Evolutionary conservation across 2,888 invertebrate genomes (phyloP).

Genomic region (Drosophila kambysellisi): DNA sequence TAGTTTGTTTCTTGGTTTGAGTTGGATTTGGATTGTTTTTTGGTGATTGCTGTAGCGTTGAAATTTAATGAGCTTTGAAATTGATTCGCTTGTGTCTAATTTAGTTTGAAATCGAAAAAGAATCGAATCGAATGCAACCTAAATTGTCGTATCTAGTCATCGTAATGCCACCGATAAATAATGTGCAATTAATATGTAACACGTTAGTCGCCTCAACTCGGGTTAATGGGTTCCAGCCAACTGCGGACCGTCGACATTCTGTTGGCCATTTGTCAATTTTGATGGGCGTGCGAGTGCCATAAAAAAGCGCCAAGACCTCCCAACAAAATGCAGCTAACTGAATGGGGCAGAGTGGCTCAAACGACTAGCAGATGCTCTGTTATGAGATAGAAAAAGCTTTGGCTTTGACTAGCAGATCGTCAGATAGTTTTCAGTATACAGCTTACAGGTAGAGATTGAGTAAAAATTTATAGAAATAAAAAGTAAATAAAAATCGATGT

Average conservation of each 20-base stretch:
- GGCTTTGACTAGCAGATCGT: neutral
- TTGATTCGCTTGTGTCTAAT: constrained; percentile 65
- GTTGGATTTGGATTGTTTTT: neutral
- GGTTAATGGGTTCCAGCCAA: constrained; percentile 38
- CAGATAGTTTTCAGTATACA: neutral
- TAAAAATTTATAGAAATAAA: neutral
- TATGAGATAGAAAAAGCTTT: neutral
- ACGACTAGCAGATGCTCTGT: constrained; percentile 1
- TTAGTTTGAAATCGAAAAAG: constrained; percentile 57
- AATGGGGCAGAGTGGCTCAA: neutral
- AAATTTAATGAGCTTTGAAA: constrained; percentile 77
- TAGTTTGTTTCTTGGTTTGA: neutral
- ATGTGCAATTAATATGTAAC: constrained; percentile 81
- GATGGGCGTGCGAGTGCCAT: constrained; percentile 72
- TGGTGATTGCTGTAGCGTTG: constrained; percentile 12
- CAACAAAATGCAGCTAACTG: neutral
- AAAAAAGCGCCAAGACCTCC: constrained; percentile 57
- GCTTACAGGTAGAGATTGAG: neutral
- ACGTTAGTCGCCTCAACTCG: constrained; percentile 66
- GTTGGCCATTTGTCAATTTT: constrained; percentile 80
- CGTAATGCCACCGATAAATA: constrained; percentile 68
- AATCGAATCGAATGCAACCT: constrained; percentile 30
- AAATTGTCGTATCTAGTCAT: constrained; percentile 41
- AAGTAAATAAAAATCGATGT: neutral
- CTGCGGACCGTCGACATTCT: constrained; percentile 10